A percentile compares a stretch with the other conserved stretches of the same genome.
Evolutionary conservation across 2,797 vertebrate genomes (phyloP).

Genomic region (Eulemur albifrons): DNA sequence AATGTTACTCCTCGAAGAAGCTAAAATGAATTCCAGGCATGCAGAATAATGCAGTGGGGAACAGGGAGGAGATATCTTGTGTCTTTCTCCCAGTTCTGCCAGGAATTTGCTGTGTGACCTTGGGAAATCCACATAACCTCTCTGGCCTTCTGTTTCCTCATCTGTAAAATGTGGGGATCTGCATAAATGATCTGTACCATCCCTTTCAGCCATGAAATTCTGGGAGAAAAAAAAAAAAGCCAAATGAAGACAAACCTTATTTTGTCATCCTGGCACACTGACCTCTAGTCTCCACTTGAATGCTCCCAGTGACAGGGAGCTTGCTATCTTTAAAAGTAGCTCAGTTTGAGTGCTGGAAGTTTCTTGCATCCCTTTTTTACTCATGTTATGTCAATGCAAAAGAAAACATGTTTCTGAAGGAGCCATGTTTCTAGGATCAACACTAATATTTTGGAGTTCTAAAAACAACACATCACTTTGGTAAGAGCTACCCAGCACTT

Average conservation of each 20-base stretch:
- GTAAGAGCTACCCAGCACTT: background rate
- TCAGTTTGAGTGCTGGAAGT: background rate
- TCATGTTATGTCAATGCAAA: background rate
- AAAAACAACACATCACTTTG: background rate
- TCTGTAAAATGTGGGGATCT: background rate
- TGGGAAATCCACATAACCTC: background rate
- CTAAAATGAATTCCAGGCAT: background rate
- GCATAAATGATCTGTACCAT: background rate
- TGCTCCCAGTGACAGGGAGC: background rate
- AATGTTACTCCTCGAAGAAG: background rate
- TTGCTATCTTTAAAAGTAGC: background rate
- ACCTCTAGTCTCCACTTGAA: background rate
- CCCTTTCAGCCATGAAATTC: background rate
- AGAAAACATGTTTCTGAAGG: background rate
- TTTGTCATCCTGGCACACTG: background rate
- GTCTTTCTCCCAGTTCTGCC: background rate
- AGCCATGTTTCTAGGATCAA: background rate
- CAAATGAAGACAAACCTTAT: background rate
- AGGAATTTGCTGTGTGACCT: background rate
- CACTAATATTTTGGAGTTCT: background rate
- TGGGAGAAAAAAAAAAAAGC: background rate
- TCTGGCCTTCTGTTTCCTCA: background rate
- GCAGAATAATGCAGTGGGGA: background rate
- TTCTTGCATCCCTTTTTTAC: background rate
- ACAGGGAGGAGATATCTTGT: background rate